phyloP scores from a whole-genome alignment of 2,797 vertebrate species.

The Odontamblyopus lacepedii region DNA sequence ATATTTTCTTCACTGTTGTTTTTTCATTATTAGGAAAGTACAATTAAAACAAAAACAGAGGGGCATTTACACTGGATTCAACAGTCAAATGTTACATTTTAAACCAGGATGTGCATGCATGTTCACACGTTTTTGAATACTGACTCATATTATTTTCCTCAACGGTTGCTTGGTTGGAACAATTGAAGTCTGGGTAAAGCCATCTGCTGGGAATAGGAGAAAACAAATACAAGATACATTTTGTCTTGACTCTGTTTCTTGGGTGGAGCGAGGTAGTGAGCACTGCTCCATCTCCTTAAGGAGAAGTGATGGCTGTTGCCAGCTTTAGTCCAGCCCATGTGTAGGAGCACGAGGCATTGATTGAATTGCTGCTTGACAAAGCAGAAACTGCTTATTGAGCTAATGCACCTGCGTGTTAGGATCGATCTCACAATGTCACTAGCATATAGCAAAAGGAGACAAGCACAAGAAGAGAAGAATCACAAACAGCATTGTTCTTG shows the following conservation, averaged over 20 bases:
- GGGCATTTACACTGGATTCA: too few species aligned
- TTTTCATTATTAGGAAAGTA: too few species aligned
- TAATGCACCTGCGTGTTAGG: slow-evolving; percentile 74
- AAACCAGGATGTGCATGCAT: too few species aligned
- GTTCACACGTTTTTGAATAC: too few species aligned
- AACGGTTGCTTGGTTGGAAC: too few species aligned
- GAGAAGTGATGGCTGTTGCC: slow-evolving; percentile 66
- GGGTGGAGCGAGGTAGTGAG: slow-evolving; percentile 14
- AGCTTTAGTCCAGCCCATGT: slow-evolving; percentile 63
- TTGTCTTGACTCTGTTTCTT: slow-evolving; percentile 8
- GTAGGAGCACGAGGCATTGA: slow-evolving; percentile 71
- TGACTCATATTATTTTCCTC: too few species aligned
- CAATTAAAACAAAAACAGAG: too few species aligned
- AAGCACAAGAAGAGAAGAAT: slow-evolving; percentile 13
- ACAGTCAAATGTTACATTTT: too few species aligned
- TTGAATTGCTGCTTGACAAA: slow-evolving; percentile 78
- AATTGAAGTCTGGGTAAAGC: not conserved
- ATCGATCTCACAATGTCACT: slow-evolving; percentile 78
- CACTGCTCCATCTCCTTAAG: slow-evolving; percentile 53
- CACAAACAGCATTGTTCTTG: not conserved
- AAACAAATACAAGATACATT: slow-evolving; percentile 5
- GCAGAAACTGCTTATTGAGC: slow-evolving; percentile 81
- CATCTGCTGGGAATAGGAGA: not conserved
- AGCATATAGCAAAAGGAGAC: slow-evolving; percentile 42
- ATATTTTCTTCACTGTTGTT: too few species aligned